A percentile compares a stretch with the other conserved stretches of the same genome.
These are phyloP conservation scores for Hydractinia echinata DNA, from an alignment of 30 jellyfish, hydroid and myxozoan genomes.

Conservation along the genomic window DNA sequence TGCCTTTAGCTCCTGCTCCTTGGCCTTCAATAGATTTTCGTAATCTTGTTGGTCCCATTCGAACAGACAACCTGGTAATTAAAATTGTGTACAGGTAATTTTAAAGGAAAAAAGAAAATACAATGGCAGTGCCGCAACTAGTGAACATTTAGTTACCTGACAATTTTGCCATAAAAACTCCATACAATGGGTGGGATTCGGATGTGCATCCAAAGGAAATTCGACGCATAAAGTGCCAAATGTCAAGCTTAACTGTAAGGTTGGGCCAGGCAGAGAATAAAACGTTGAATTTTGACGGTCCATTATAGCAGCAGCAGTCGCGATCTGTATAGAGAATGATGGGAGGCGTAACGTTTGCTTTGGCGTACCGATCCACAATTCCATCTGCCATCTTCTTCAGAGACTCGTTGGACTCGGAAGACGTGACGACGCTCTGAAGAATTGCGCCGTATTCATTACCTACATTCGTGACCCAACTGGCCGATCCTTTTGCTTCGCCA, in stretches of 20 bases:
- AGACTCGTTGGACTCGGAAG: slow-evolving; percentile 15
- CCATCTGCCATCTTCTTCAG: slow-evolving; percentile 35
- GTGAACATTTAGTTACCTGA: too few species aligned
- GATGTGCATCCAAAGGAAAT: slow-evolving; percentile 28
- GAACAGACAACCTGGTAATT: slow-evolving; percentile 15
- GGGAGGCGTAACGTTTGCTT: slow-evolving; percentile 29
- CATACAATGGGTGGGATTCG: slow-evolving; percentile 39
- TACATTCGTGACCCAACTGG: slow-evolving; percentile 45
- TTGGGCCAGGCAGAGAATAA: slow-evolving; percentile 21
- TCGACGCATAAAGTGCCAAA: slow-evolving; percentile 38
- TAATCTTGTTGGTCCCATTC: slow-evolving; percentile 30
- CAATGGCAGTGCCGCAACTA: too few species aligned
- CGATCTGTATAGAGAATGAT: too few species aligned
- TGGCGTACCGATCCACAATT: slow-evolving; percentile 23
- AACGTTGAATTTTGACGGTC: slow-evolving; percentile 22
- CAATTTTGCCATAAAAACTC: slow-evolving; percentile 5
- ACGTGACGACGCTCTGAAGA: slow-evolving; percentile 19
- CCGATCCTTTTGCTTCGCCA: slow-evolving; percentile 37
- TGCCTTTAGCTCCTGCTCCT: slow-evolving; percentile 34
- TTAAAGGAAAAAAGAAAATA: too few species aligned
- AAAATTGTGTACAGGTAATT: too few species aligned
- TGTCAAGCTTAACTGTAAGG: slow-evolving; percentile 32
- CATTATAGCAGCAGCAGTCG: slow-evolving; percentile 45
- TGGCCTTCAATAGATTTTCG: slow-evolving; percentile 19
- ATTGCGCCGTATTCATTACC: slow-evolving; percentile 64